phyloP scores from a whole-genome alignment of 2,113 vertebrate genomes.

The Trogon melanurus region DNA sequence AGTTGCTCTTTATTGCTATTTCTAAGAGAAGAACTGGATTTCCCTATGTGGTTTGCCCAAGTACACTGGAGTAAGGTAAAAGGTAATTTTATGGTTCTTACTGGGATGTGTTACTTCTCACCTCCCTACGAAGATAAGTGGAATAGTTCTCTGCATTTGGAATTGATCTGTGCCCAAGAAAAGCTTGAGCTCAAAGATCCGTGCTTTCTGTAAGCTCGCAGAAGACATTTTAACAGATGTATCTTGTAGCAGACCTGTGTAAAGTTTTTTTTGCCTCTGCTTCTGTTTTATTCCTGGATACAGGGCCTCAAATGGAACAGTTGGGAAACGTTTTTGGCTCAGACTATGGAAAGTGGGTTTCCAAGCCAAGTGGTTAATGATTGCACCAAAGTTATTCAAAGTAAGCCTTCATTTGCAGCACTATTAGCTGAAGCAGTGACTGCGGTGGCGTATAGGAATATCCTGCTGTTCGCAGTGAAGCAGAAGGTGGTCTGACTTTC shows the following conservation, averaged over 20 bases:
- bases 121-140: neutral
- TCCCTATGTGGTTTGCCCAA: neutral
- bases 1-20: neutral
- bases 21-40: neutral
- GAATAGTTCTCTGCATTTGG: neutral
- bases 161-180: neutral
- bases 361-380: slow-evolving; percentile 61
- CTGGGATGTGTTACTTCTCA: neutral
- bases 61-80: neutral
- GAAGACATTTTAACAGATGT: neutral
- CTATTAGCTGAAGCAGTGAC: slow-evolving; percentile 18
- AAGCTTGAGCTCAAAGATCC: neutral
- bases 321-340: slow-evolving; percentile 62
- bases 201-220: neutral
- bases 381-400: slow-evolving; percentile 55
- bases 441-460: slow-evolving; percentile 48
- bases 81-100: neutral
- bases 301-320: slow-evolving; percentile 59
- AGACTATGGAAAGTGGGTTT: slow-evolving; percentile 54
- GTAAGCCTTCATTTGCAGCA: slow-evolving; percentile 52
- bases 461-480: slow-evolving; percentile 40
- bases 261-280: neutral
- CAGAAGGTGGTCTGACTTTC: slow-evolving; percentile 16
- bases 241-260: neutral
- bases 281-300: slow-evolving; percentile 44